Conservation (phyloP, 2,113 vertebrate genomes). For the Rattus rattus region DNA sequence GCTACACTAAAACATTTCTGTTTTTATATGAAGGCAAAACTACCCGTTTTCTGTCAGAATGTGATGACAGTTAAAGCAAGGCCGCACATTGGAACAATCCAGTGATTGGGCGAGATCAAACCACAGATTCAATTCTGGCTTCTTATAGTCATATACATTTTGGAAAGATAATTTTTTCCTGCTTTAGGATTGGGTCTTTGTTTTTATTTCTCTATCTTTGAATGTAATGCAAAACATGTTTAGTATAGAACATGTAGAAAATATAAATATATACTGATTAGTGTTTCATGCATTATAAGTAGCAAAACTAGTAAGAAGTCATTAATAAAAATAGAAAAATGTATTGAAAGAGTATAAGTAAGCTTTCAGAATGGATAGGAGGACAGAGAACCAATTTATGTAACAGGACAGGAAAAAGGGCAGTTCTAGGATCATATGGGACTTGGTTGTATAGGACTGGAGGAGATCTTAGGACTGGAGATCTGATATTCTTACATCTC, state of each 20-base stretch:
- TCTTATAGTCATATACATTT: background rate
- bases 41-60: background rate
- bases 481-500: background rate
- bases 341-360: constrained; percentile 1
- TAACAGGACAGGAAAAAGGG: background rate
- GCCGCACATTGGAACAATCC: background rate
- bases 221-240: background rate
- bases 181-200: background rate
- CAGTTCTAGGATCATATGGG: background rate
- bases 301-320: background rate
- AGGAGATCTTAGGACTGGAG: background rate
- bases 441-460: background rate
- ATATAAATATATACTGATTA: background rate
- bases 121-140: background rate
- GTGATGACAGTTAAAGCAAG: background rate
- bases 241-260: constrained; percentile 4
- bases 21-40: background rate
- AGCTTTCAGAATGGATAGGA: background rate
- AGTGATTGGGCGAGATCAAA: background rate
- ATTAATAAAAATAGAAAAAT: background rate
- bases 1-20: background rate
- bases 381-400: background rate
- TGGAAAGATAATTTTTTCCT: background rate
- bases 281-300: background rate
- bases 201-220: constrained; percentile 29